A percentile compares a stretch with the other conserved stretches of the same genome.
phyloP scores from a whole-genome alignment of 2,797 vertebrate genomes.

The Xiphophorus birchmanni region DNA sequence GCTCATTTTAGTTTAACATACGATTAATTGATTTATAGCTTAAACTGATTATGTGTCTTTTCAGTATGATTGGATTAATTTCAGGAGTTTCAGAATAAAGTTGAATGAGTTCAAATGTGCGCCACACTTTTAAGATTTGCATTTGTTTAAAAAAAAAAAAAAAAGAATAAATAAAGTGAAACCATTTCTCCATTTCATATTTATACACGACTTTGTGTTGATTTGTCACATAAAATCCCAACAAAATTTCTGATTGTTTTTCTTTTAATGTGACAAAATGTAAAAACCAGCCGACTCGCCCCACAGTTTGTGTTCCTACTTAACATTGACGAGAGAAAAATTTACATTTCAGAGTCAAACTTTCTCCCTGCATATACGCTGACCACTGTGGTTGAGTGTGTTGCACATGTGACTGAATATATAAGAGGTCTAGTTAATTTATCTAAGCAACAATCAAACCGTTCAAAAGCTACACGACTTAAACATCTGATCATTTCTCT shows the following conservation, averaged over 20 bases:
- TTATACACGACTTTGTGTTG: neutral
- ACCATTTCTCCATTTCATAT: neutral
- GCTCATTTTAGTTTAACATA: too few relatives aligned
- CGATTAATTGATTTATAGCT: too few relatives aligned
- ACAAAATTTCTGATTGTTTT: neutral
- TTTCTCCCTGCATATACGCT: conserved; percentile 50
- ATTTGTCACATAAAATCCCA: neutral
- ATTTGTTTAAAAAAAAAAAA: too few relatives aligned
- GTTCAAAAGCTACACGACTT: conserved; percentile 5
- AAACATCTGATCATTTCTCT: too few relatives aligned
- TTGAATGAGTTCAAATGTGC: neutral
- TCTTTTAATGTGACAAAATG: neutral
- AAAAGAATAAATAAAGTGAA: too few relatives aligned
- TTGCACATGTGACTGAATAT: conserved; percentile 26
- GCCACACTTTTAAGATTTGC: neutral
- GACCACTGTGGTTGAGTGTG: conserved; percentile 26
- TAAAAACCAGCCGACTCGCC: conserved; percentile 1
- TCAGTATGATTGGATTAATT: neutral
- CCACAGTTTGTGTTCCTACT: conserved; percentile 32
- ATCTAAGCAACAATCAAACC: conserved; percentile 30
- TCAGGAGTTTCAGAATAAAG: neutral
- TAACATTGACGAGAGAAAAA: conserved; percentile 11
- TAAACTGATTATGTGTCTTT: neutral
- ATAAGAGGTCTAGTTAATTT: conserved; percentile 29
- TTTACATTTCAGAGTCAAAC: conserved; percentile 27